Percentiles rank a stretch among this genome's conserved stretches.
Conservation (phyloP, 2,113 vertebrate genomes). For the Ctenomys sociabilis region DNA sequence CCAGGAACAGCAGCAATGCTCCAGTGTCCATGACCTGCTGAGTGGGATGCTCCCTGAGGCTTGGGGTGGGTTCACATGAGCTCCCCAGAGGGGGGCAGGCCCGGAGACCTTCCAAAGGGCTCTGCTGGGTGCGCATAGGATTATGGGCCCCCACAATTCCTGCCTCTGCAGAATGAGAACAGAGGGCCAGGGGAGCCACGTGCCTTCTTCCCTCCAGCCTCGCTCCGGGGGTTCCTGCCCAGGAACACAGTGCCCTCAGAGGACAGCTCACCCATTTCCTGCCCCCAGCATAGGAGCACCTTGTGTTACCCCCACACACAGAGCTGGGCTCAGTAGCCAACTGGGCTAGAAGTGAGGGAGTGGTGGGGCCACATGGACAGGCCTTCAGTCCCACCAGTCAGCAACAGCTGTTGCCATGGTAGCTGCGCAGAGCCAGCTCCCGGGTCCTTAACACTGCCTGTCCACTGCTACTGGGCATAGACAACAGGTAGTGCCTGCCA, state of each 20-base stretch:
- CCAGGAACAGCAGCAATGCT: not conserved
- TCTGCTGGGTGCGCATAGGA: not conserved
- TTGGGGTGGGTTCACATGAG: not conserved
- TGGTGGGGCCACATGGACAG: conserved; percentile 11
- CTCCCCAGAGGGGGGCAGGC: not conserved
- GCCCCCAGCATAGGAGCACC: not conserved
- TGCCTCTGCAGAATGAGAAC: not conserved
- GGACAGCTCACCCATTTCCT: not conserved
- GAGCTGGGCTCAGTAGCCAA: not conserved
- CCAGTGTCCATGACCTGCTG: not conserved
- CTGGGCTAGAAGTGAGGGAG: not conserved
- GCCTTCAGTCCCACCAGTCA: not conserved
- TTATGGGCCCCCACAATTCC: not conserved
- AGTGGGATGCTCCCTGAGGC: not conserved
- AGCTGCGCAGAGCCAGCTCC: not conserved
- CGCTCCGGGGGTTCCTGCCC: not conserved
- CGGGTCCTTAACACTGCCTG: not conserved
- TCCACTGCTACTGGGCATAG: not conserved
- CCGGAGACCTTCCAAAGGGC: not conserved
- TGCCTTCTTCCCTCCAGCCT: not conserved
- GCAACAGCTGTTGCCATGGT: conserved; percentile 8
- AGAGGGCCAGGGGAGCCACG: not conserved
- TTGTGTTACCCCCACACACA: conserved; percentile 8
- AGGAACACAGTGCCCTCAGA: conserved; percentile 41
- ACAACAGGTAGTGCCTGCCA: conserved; percentile 53